Evolutionary conservation across 1,140 invertebrate species (phyloP).

Genomic region (Olivierus martensii): DNA sequence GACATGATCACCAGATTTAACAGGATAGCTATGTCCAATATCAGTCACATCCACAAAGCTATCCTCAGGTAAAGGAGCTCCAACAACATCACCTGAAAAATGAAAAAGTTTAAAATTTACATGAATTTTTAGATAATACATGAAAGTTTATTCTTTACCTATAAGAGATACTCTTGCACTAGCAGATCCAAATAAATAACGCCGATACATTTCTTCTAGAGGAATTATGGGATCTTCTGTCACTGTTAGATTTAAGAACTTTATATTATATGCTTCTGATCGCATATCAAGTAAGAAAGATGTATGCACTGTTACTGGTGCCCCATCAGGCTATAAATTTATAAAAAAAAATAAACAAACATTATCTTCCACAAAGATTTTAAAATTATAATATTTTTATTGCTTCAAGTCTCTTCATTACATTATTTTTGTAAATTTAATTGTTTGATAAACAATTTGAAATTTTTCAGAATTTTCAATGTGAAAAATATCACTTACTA

Average conservation of each 20-base stretch:
- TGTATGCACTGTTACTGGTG: conserved; percentile 41
- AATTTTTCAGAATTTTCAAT: too few species aligned
- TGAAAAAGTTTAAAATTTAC: too few species aligned
- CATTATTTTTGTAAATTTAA: too few species aligned
- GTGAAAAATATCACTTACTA: conserved; percentile 23
- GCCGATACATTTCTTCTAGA: conserved; percentile 35
- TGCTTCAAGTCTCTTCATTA: too few species aligned
- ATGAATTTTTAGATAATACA: too few species aligned
- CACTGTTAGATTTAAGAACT: conserved; percentile 42
- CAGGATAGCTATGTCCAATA: conserved; percentile 5
- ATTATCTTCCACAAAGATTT: too few species aligned
- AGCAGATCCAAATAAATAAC: conserved; percentile 41
- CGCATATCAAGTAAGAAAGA: conserved; percentile 43
- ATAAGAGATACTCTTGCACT: conserved; percentile 34
- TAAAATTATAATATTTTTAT: too few species aligned
- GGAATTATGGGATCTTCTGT: conserved; percentile 44
- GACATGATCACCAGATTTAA: conserved; percentile 19
- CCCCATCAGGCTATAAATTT: conserved; percentile 44
- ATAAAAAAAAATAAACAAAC: too few species aligned
- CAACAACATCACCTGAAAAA: conserved; percentile 18
- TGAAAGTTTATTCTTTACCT: conserved; percentile 30
- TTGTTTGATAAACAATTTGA: too few species aligned
- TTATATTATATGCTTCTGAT: conserved; percentile 37
- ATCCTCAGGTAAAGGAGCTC: conserved; percentile 13
- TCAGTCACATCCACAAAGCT: conserved; percentile 3